A percentile compares a stretch with the other conserved stretches of the same genome.
Evolutionary conservation across 2,888 invertebrate species (phyloP).

Genomic region (Diploptera punctata): DNA sequence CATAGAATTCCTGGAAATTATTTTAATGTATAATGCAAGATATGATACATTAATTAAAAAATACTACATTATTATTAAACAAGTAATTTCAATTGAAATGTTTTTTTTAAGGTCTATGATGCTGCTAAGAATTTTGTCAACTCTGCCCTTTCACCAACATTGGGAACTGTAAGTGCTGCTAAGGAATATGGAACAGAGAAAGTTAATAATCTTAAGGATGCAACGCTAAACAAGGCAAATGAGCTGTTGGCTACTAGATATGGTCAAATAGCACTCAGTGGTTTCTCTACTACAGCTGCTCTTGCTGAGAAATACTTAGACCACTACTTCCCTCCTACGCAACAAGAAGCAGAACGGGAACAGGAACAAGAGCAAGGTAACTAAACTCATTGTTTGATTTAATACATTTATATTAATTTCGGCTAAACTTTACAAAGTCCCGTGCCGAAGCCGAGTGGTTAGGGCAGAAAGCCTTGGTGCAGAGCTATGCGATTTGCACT

Average conservation of each 20-base stretch:
- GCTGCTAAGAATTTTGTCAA: slow-evolving; percentile 55
- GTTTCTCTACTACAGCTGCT: slow-evolving; percentile 71
- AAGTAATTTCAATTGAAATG: too few species aligned
- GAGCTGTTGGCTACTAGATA: slow-evolving; percentile 71
- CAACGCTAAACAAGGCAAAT: slow-evolving; percentile 76
- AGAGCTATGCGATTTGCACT: too few species aligned
- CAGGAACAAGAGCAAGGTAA: slow-evolving; percentile 35
- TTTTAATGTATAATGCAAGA: too few species aligned
- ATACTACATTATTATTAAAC: too few species aligned
- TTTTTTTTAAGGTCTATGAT: slow-evolving; percentile 49
- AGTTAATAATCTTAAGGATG: slow-evolving; percentile 68
- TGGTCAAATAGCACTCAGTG: slow-evolving; percentile 69
- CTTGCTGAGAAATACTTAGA: slow-evolving; percentile 76
- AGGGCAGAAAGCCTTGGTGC: too few species aligned
- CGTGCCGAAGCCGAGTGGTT: too few species aligned
- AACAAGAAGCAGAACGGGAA: slow-evolving; percentile 59
- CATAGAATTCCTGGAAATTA: too few species aligned
- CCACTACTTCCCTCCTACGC: slow-evolving; percentile 71
- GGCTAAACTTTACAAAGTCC: too few species aligned
- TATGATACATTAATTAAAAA: too few species aligned
- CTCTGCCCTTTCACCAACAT: slow-evolving; percentile 49
- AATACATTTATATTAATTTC: too few species aligned
- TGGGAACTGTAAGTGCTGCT: slow-evolving; percentile 57
- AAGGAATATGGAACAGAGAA: slow-evolving; percentile 62
- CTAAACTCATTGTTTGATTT: too few species aligned